Evolutionary conservation across 1,140 invertebrate genomes (phyloP).

Genomic region (Cepaea nemoralis): DNA sequence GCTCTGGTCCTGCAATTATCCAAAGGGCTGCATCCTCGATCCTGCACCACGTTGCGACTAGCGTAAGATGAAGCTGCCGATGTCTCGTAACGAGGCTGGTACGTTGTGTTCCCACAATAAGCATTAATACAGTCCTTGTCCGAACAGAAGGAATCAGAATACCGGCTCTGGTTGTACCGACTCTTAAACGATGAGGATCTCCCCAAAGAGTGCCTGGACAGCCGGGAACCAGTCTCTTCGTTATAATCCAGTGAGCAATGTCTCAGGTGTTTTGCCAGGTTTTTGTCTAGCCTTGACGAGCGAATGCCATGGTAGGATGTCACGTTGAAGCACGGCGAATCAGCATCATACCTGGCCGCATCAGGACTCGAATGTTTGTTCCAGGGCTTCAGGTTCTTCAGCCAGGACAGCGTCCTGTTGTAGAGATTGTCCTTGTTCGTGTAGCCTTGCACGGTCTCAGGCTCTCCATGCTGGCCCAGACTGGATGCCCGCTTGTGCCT

Average conservation of each 20-base stretch:
- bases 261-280: constrained; percentile 2
- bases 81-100: background rate
- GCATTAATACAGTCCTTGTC: background rate
- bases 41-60: background rate
- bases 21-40: background rate
- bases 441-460: constrained; percentile 6
- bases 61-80: background rate
- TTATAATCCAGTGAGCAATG: background rate
- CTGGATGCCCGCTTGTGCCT: background rate
- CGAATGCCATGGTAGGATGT: background rate
- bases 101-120: background rate
- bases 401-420: constrained; percentile 52
- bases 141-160: constrained; percentile 17
- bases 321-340: background rate
- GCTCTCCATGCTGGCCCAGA: background rate
- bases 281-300: constrained; percentile 22
- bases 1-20: background rate
- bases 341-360: background rate
- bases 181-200: background rate
- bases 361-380: constrained; percentile 38
- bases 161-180: background rate
- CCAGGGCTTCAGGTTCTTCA: constrained; percentile 46
- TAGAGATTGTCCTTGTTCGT: constrained; percentile 47
- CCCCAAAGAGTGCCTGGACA: background rate
- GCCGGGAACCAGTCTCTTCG: background rate